Conservation (phyloP, 2,797 vertebrate species). For the Platalea minor region DNA sequence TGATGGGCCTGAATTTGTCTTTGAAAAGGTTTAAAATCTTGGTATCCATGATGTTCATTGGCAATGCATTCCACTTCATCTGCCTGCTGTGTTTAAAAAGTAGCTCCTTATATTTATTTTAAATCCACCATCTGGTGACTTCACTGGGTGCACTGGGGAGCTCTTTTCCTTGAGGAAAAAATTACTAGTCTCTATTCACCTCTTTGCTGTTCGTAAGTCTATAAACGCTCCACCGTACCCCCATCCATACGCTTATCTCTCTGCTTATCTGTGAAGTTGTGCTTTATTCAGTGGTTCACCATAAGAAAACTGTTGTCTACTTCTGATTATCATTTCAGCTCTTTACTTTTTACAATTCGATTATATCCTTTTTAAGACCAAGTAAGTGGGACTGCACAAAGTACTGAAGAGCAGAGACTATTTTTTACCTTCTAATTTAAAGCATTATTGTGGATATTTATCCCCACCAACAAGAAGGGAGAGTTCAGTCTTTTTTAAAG, state of each 20-base stretch:
- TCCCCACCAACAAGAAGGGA: background rate
- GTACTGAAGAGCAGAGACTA: background rate
- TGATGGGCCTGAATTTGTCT: background rate
- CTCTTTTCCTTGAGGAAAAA: background rate
- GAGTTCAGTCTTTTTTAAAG: background rate
- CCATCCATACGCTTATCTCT: background rate
- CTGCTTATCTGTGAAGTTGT: background rate
- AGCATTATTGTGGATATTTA: background rate
- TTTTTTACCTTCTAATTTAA: background rate
- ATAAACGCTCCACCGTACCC: background rate
- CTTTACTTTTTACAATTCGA: background rate
- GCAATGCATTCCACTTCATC: background rate
- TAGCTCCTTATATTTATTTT: background rate
- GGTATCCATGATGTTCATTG: background rate
- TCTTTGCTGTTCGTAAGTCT: background rate
- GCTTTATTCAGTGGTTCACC: background rate
- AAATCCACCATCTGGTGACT: conserved; percentile 13
- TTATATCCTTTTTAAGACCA: background rate
- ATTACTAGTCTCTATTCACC: background rate
- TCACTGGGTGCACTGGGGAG: background rate
- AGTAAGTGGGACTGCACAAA: background rate
- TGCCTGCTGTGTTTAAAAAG: background rate
- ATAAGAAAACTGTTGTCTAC: background rate
- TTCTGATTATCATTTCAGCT: background rate
- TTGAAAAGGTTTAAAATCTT: background rate